Evolutionary conservation across 2,888 invertebrate genomes (phyloP).

Genomic region (Synanthedon tipuliformis): DNA sequence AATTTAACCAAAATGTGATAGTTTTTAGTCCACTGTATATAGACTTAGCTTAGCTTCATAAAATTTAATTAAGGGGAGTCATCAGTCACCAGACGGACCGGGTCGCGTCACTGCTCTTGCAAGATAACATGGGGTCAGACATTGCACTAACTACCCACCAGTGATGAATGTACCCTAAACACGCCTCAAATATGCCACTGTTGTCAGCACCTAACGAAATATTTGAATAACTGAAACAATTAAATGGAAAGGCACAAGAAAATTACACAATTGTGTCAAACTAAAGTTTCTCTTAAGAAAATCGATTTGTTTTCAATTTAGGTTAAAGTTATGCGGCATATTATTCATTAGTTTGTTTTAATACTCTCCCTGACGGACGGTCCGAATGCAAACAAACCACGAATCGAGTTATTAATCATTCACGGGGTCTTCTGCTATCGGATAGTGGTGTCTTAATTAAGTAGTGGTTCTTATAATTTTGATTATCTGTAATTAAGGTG

Average conservation of each 20-base stretch:
- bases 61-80: conserved; percentile 67
- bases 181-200: conserved; percentile 61
- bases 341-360: conserved; percentile 60
- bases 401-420: conserved; percentile 59
- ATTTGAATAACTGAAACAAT: conserved; percentile 57
- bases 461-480: conserved; percentile 53
- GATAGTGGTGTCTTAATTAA: conserved; percentile 53
- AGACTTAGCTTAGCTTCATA: conserved; percentile 27
- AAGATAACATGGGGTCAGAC: conserved; percentile 65
- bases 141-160: conserved; percentile 47
- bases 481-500: conserved; percentile 47
- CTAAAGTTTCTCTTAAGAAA: conserved; percentile 23
- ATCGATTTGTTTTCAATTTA: conserved; percentile 39
- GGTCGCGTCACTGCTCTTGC: conserved; percentile 52
- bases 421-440: conserved; percentile 42
- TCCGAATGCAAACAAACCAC: conserved; percentile 53
- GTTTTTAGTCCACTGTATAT: not conserved
- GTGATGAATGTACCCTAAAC: conserved; percentile 62
- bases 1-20: conserved; percentile 15
- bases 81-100: conserved; percentile 57
- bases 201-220: conserved; percentile 41
- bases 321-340: conserved; percentile 38
- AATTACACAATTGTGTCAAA: not conserved
- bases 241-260: conserved; percentile 20
- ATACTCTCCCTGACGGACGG: conserved; percentile 37